These are phyloP conservation scores for Isichthys henryi DNA, from an alignment of 2,113 vertebrate genomes.

Conservation along the genomic window DNA sequence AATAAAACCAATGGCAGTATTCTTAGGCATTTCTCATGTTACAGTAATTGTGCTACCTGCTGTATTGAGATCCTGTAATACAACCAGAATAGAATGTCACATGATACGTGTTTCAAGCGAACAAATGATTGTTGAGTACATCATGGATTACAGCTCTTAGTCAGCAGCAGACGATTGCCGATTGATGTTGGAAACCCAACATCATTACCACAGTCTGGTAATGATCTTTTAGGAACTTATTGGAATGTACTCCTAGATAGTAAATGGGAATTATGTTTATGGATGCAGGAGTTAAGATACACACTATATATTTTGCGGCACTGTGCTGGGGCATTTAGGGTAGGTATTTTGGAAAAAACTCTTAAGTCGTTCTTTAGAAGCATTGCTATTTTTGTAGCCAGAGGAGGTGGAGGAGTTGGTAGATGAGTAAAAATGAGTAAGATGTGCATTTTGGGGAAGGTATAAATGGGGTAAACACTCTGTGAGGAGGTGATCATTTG, in stretches of 20 bases:
- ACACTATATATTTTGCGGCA: not conserved
- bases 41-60: not conserved
- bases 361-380: not conserved
- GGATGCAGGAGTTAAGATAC: not conserved
- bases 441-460: not conserved
- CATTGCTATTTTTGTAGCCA: not conserved
- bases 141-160: slow-evolving; percentile 3
- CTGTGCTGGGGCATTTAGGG: not conserved
- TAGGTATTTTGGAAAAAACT: not conserved
- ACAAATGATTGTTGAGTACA: not conserved
- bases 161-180: not conserved
- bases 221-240: not conserved
- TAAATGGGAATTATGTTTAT: not conserved
- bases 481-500: not conserved
- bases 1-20: not conserved
- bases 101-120: not conserved
- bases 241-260: not conserved
- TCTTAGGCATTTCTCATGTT: not conserved
- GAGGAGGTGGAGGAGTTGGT: not conserved
- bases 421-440: not conserved
- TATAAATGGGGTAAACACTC: not conserved
- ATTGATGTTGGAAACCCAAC: not conserved
- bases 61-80: not conserved
- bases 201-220: not conserved
- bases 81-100: not conserved